Evolutionary conservation across 2,113 vertebrate genomes (phyloP).

Genomic region (Cisticola juncidis): DNA sequence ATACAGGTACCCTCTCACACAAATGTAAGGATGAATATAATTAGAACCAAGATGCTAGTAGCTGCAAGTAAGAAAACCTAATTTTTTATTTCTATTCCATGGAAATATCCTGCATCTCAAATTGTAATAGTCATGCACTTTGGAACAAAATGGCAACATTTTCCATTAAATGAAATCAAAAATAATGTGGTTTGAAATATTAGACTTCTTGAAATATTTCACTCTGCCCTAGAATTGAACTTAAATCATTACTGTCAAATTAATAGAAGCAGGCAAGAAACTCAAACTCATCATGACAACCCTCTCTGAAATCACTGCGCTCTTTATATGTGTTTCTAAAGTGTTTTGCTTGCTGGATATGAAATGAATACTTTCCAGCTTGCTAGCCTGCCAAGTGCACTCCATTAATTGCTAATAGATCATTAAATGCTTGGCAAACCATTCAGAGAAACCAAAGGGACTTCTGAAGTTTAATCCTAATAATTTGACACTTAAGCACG

Average conservation of each 20-base stretch:
- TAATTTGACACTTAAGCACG: background rate
- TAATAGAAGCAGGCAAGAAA: background rate
- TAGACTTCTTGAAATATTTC: background rate
- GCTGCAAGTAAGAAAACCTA: background rate
- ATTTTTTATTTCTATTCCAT: background rate
- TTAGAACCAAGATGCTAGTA: background rate
- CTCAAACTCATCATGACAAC: background rate
- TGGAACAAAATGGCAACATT: background rate
- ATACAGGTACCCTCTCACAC: background rate
- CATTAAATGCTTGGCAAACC: background rate
- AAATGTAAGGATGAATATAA: background rate
- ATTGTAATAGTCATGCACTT: background rate
- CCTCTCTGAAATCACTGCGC: background rate
- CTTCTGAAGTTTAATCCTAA: background rate
- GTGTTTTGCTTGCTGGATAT: background rate
- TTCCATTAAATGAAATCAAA: background rate
- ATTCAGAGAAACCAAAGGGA: background rate
- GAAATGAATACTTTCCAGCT: background rate
- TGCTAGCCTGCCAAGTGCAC: background rate
- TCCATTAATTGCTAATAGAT: constrained; percentile 24
- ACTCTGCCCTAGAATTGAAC: background rate
- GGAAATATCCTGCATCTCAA: background rate
- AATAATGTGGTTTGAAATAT: background rate
- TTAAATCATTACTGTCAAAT: background rate
- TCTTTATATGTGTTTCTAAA: background rate